phyloP scores from a whole-genome alignment of 2,888 invertebrate genomes.

The Kuschelorhynchus macadamiae region DNA sequence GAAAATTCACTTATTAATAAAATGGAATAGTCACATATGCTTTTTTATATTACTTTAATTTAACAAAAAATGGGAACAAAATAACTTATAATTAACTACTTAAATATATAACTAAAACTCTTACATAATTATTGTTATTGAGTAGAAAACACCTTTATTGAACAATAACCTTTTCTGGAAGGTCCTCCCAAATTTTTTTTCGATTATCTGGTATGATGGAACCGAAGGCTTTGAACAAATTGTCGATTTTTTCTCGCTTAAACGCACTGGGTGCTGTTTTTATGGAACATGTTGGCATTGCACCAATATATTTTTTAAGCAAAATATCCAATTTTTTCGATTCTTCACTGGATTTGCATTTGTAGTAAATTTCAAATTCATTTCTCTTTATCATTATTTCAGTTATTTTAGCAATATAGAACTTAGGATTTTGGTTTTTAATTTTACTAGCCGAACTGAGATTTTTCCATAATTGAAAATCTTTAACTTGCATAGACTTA shows the following conservation, averaged over 20 bases:
- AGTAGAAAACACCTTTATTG: neutral
- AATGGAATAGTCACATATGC: no score
- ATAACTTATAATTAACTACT: no score
- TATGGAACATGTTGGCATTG: neutral
- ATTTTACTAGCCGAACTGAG: constrained; percentile 18
- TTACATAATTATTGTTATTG: no score
- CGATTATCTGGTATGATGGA: constrained; percentile 3
- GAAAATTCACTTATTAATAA: no score
- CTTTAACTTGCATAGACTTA: constrained; percentile 18
- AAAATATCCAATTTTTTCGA: neutral
- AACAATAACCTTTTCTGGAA: constrained; percentile 4
- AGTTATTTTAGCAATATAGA: constrained; percentile 26
- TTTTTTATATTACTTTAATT: neutral
- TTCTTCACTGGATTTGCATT: neutral
- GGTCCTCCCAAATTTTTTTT: constrained; percentile 2
- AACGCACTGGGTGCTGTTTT: neutral
- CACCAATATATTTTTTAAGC: constrained; percentile 4
- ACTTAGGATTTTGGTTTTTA: constrained; percentile 23
- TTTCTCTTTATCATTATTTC: constrained; percentile 17
- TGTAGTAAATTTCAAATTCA: constrained; percentile 19
- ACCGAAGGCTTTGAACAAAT: neutral
- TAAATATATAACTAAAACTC: neutral
- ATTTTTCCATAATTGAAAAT: constrained; percentile 20
- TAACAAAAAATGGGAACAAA: no score
- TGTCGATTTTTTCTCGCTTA: neutral